phyloP scores from a whole-genome alignment of 2,113 vertebrate genomes.

The Mus musculus region DNA sequence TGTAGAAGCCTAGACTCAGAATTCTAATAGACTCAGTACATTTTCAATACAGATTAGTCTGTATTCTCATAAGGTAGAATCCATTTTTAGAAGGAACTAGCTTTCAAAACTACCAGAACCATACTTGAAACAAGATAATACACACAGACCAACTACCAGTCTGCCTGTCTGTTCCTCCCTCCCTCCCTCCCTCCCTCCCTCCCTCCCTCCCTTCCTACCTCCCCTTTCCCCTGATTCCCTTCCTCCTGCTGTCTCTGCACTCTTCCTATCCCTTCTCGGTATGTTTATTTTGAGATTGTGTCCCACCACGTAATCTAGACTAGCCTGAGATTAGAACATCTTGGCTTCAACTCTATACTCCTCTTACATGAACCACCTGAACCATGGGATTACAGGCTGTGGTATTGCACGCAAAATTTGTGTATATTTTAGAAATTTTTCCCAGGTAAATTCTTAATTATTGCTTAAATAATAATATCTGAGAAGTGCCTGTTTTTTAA shows the following conservation, averaged over 20 bases:
- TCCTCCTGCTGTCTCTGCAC: neutral
- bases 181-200: accelerated
- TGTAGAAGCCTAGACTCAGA: neutral
- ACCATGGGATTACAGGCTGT: neutral
- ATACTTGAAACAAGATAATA: neutral
- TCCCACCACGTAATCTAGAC: neutral
- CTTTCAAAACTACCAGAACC: neutral
- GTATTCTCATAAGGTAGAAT: neutral
- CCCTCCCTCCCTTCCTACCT: neutral
- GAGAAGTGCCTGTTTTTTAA: neutral
- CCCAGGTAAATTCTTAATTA: neutral
- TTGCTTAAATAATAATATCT: neutral
- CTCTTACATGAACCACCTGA: neutral
- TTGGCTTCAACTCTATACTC: neutral
- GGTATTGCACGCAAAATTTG: neutral
- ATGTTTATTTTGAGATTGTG: neutral
- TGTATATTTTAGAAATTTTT: neutral
- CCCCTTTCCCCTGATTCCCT: neutral
- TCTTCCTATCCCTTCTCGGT: neutral
- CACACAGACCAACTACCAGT: too few species aligned
- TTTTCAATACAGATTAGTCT: neutral
- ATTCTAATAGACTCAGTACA: neutral
- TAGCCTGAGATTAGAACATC: neutral
- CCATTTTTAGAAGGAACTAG: neutral
- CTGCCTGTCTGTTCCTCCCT: neutral